Conservation (phyloP, 2,113 vertebrate genomes). For the Laticauda laticaudata region DNA sequence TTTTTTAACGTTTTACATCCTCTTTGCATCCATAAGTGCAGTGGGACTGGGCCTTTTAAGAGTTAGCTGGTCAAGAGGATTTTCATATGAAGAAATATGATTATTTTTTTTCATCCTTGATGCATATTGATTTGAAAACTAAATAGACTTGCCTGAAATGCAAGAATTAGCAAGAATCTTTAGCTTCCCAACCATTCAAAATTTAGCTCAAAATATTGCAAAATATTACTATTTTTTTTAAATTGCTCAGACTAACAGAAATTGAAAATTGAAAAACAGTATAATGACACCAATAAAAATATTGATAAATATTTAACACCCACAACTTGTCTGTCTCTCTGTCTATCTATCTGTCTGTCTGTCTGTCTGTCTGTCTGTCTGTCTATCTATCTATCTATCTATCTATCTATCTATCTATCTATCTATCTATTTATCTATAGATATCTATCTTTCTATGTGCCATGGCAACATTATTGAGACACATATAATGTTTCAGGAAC, state of each 20-base stretch:
- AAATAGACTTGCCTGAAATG: neutral
- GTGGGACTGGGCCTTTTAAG: no score
- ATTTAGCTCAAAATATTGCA: neutral
- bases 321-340: neutral
- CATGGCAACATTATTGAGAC: neutral
- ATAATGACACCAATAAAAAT: neutral
- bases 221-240: neutral
- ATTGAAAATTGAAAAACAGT: neutral
- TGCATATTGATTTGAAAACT: constrained; percentile 10
- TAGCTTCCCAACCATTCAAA: neutral
- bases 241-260: neutral
- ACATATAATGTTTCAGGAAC: neutral
- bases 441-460: no score
- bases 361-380: no score
- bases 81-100: neutral
- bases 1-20: no score
- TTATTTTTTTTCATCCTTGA: constrained; percentile 6
- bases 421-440: no score
- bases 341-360: no score
- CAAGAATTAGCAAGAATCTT: neutral
- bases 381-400: no score
- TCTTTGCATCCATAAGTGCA: no score
- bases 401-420: no score
- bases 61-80: neutral
- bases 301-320: neutral